Base-by-base conservation (phyloP, 1,140 invertebrate species). In the Bradynema listronoti region DNA sequence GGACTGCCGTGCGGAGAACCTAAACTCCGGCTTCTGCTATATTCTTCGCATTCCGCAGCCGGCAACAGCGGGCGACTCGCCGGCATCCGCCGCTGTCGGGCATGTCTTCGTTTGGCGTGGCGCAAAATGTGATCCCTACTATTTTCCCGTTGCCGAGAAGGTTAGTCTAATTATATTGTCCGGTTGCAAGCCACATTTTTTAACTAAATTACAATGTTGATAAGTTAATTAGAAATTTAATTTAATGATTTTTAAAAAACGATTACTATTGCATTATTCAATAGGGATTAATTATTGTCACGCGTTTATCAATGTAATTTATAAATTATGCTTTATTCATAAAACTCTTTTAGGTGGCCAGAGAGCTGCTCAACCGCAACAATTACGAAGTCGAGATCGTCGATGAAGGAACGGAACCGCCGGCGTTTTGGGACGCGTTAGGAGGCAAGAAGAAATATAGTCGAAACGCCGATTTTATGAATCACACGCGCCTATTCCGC, bases 101-200 rank as follows among this genome's bases (percentile, higher is more conserved):
- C 91, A 94, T 63, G 88, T 97, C 22, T 99, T 96, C 80, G 90
- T 93, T 6, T 99, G 95, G 95, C 86, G 96, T 67, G 95, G 94
- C 25, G 86, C 84, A 14, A 89, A 90, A 79, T 84, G 87, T 25
- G 86, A 90, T 80, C 83, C 86, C 27, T 90, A 95, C 73, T 90
- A 94, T 75, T 86, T 88, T 2, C 82, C 87, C 64, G 81, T 97
- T 45, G 84, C 89, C 36, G 88, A 94, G 81, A 89, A 95, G 79
- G 61, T 53, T 4, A 90, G 95, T 60, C 91, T 90, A n/a, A n/a
- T n/a, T n/a, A n/a, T n/a, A n/a, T n/a, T n/a, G n/a, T n/a, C n/a
- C n/a, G n/a, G n/a, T n/a, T n/a, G n/a, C n/a, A n/a, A n/a, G n/a
- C n/a, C n/a, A n/a, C n/a, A n/a, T n/a, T n/a, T n/a, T n/a, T n/a